Percentiles rank a stretch among this genome's conserved stretches.
Conservation (phyloP, 1,140 invertebrate species). For the Ptiloglossa arizonensis region DNA sequence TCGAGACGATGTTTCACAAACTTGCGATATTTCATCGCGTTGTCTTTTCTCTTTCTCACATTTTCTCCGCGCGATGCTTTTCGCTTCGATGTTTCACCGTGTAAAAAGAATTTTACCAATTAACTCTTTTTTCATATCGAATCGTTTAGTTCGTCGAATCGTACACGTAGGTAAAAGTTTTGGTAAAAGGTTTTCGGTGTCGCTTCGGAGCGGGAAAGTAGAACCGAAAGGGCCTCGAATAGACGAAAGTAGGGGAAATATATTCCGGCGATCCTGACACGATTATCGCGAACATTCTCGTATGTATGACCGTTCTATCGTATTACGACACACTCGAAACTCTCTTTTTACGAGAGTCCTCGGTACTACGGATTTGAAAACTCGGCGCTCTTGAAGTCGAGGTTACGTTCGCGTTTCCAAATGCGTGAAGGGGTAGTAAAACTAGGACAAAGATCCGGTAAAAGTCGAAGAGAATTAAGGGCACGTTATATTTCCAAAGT, state of each 20-base stretch:
- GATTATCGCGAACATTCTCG: slow-evolving; percentile 33
- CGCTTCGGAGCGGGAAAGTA: neutral
- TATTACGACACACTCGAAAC: slow-evolving; percentile 44
- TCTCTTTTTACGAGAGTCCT: slow-evolving; percentile 32
- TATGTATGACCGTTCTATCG: slow-evolving; percentile 26
- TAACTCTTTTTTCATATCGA: too few species aligned
- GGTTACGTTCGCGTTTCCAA: slow-evolving; percentile 22
- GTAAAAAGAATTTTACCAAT: too few species aligned
- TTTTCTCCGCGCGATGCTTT: too few species aligned
- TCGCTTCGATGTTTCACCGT: too few species aligned
- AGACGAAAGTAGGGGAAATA: neutral
- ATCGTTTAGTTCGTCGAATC: too few species aligned
- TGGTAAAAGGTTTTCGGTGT: neutral
- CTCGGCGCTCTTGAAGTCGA: slow-evolving; percentile 1
- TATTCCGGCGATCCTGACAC: slow-evolving; percentile 8
- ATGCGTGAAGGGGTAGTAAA: slow-evolving; percentile 15
- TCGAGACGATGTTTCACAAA: too few species aligned
- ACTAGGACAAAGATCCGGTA: slow-evolving; percentile 34
- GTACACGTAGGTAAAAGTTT: neutral
- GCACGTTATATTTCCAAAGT: neutral
- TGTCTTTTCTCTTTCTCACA: too few species aligned
- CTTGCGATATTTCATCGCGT: too few species aligned
- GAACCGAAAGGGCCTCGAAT: neutral
- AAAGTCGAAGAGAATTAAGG: slow-evolving; percentile 32
- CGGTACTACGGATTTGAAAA: slow-evolving; percentile 1